These are phyloP conservation scores for Spodoptera frugiperda DNA, from an alignment of 1,140 invertebrate genomes.

Conservation along the genomic window DNA sequence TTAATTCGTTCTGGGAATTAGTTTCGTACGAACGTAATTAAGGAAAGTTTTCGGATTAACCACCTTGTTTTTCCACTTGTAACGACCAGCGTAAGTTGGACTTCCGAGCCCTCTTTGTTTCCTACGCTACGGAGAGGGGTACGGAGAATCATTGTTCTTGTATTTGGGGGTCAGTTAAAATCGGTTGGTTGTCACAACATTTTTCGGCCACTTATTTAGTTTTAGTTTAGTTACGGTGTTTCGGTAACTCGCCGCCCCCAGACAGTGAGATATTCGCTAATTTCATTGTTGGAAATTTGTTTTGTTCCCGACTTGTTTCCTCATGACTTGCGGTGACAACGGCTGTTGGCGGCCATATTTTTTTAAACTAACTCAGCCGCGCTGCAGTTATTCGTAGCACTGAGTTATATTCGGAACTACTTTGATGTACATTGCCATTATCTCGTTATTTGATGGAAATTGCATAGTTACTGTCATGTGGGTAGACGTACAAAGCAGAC, in stretches of 20 bases:
- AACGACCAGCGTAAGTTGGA: constrained; percentile 60
- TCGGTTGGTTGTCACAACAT: constrained; percentile 64
- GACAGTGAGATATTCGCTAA: constrained; percentile 82
- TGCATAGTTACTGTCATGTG: too few relatives aligned
- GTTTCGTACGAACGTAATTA: constrained; percentile 80
- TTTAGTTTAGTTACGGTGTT: constrained; percentile 74
- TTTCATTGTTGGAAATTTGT: constrained; percentile 79
- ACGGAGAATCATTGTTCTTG: not conserved
- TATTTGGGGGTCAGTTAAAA: constrained; percentile 55
- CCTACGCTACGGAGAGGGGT: constrained; percentile 47
- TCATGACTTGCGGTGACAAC: constrained; percentile 29
- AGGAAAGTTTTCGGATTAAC: constrained; percentile 83
- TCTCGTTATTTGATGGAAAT: too few relatives aligned
- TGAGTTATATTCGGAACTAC: not conserved
- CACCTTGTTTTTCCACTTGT: constrained; percentile 75
- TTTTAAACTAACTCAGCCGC: not conserved
- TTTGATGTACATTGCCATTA: too few relatives aligned
- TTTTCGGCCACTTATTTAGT: constrained; percentile 83
- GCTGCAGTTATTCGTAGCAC: not conserved
- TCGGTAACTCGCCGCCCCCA: constrained; percentile 68
- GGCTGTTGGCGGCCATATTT: constrained; percentile 26
- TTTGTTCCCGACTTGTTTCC: constrained; percentile 65
- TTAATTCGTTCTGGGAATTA: constrained; percentile 81
- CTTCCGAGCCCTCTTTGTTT: constrained; percentile 51
- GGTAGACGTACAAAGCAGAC: too few relatives aligned